Percentiles rank a stretch among this genome's conserved stretches.
These are phyloP conservation scores for Motacilla alba DNA, from an alignment of 2,113 vertebrate genomes.

Conservation along the genomic window DNA sequence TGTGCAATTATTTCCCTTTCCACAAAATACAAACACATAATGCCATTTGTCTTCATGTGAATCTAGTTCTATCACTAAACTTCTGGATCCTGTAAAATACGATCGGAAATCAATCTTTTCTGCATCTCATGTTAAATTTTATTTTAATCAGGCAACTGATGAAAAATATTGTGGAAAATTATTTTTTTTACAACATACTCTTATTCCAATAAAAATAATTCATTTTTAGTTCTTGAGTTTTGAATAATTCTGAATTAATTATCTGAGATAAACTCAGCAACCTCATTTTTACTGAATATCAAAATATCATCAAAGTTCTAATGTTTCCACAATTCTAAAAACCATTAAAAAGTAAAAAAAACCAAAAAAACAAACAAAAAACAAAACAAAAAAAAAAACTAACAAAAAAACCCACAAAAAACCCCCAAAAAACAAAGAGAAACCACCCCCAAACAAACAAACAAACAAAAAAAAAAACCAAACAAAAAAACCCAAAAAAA, in stretches of 20 bases:
- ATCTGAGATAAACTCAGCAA: background rate
- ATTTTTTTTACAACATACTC: background rate
- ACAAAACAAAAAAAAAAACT: background rate
- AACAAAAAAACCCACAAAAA: too few species aligned
- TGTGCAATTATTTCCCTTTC: background rate
- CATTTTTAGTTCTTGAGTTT: background rate
- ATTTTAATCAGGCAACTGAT: background rate
- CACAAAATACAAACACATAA: background rate
- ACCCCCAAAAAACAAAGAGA: too few species aligned
- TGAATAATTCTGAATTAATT: background rate
- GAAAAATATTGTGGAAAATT: background rate
- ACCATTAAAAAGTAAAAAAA: background rate
- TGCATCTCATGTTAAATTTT: background rate
- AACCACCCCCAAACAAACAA: too few species aligned
- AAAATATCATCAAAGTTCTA: background rate
- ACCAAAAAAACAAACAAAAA: background rate
- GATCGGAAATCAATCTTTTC: background rate
- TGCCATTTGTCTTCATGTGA: background rate
- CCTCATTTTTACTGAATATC: background rate
- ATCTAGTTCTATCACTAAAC: background rate
- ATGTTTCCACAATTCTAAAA: background rate
- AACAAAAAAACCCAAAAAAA: background rate
- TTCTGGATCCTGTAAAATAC: background rate
- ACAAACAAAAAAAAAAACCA: background rate
- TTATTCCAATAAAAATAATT: background rate